phyloP scores from a whole-genome alignment of 1,140 invertebrate species.

The Drosophila rhopaloa region DNA sequence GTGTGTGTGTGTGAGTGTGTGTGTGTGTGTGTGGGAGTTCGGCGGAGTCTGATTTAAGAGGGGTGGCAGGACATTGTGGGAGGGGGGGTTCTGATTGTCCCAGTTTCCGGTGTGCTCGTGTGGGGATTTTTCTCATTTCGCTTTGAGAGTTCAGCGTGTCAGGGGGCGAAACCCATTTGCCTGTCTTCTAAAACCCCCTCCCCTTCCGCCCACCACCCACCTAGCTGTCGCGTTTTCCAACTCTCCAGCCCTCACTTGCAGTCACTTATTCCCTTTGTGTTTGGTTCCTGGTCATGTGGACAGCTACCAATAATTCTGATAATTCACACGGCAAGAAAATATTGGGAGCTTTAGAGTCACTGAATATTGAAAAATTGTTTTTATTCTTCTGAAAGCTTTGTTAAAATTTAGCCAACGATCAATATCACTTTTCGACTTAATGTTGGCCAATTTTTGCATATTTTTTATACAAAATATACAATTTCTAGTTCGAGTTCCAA shows the following conservation, averaged over 20 bases:
- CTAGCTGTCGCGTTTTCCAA: constrained; percentile 7
- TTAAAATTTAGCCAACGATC: no score
- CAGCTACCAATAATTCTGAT: constrained; percentile 78
- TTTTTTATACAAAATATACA: no score
- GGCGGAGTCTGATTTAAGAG: constrained; percentile 18
- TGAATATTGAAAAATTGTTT: no score
- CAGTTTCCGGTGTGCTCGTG: constrained; percentile 75
- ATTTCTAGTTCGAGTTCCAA: no score
- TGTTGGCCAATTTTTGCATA: no score
- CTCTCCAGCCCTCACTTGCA: neutral
- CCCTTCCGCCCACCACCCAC: neutral
- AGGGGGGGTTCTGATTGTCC: constrained; percentile 44
- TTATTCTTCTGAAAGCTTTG: no score
- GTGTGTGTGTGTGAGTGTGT: neutral
- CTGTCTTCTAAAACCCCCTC: constrained; percentile 54
- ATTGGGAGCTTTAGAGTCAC: no score
- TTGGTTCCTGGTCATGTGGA: constrained; percentile 63
- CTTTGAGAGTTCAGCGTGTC: constrained; percentile 78
- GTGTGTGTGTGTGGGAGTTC: constrained; percentile 17
- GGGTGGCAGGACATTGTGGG: neutral
- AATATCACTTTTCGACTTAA: no score
- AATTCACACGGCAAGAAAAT: constrained; percentile 38
- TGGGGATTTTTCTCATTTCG: constrained; percentile 78
- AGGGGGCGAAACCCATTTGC: constrained; percentile 72
- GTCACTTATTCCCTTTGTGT: constrained; percentile 48